A percentile compares a stretch with the other conserved stretches of the same genome.
Evolutionary conservation across 2,113 vertebrate genomes (phyloP).

Genomic region (Petaurus breviceps): DNA sequence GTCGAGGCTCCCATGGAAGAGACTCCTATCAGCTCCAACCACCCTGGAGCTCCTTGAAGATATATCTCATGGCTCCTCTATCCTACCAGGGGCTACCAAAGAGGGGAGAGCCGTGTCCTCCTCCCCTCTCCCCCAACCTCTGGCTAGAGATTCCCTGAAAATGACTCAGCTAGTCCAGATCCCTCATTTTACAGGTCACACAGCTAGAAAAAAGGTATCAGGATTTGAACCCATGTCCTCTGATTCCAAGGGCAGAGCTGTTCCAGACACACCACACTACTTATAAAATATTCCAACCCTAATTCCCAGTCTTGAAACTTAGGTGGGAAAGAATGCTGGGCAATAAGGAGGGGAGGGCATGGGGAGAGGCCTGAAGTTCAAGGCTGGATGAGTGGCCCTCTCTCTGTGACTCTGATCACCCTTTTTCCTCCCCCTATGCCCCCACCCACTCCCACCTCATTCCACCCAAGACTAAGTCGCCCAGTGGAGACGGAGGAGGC

Average conservation of each 20-base stretch:
- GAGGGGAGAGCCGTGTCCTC: not conserved
- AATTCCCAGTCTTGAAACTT: not conserved
- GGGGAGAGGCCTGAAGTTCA: not conserved
- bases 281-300: not conserved
- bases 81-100: not conserved
- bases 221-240: not conserved
- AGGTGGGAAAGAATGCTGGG: not conserved
- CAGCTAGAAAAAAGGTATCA: not conserved
- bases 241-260: not conserved
- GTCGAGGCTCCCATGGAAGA: not conserved
- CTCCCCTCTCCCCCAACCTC: not conserved
- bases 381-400: not conserved
- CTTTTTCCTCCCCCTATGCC: not conserved
- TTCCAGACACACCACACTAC: not conserved
- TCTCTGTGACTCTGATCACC: not conserved
- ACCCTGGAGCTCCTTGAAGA: not conserved
- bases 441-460: not conserved
- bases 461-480: conserved; percentile 59
- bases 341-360: not conserved
- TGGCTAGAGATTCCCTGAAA: conserved; percentile 9
- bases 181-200: not conserved
- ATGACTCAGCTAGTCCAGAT: not conserved
- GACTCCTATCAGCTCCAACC: not conserved
- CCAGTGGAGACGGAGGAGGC: not conserved
- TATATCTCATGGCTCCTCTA: not conserved